Conservation (phyloP, 2,113 vertebrate species). For the Axis porcinus region DNA sequence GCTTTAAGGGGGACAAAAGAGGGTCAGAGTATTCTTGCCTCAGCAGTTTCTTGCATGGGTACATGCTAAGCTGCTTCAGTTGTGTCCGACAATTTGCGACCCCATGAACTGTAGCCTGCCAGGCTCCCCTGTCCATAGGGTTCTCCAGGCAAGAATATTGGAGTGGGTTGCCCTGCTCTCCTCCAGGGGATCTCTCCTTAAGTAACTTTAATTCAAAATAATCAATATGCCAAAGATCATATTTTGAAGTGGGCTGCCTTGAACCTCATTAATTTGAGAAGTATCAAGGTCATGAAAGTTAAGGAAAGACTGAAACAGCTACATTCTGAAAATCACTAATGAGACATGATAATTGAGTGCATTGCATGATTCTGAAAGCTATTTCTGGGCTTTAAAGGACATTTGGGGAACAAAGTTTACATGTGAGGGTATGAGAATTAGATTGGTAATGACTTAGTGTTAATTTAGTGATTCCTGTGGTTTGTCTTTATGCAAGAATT, state of each 20-base stretch:
- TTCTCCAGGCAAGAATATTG: background rate
- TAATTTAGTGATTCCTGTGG: background rate
- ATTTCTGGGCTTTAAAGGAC: background rate
- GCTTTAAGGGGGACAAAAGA: background rate
- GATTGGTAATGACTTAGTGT: background rate
- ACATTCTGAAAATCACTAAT: background rate
- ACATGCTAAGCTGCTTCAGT: background rate
- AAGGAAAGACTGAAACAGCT: background rate
- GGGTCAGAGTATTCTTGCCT: background rate
- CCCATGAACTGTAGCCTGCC: background rate
- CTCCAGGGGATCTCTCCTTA: background rate
- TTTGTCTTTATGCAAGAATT: background rate
- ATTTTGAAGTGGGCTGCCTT: background rate
- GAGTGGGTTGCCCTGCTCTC: background rate
- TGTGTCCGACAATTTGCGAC: background rate
- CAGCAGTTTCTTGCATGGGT: background rate
- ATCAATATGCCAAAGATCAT: background rate
- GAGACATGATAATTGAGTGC: background rate
- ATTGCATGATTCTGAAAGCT: background rate
- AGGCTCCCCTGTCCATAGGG: background rate
- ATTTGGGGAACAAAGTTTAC: background rate
- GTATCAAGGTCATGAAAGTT: background rate
- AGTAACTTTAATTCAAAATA: background rate
- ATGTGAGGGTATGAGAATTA: background rate
- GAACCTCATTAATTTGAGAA: background rate